phyloP scores from a whole-genome alignment of 2,888 invertebrate genomes.

The Agelastica alni region DNA sequence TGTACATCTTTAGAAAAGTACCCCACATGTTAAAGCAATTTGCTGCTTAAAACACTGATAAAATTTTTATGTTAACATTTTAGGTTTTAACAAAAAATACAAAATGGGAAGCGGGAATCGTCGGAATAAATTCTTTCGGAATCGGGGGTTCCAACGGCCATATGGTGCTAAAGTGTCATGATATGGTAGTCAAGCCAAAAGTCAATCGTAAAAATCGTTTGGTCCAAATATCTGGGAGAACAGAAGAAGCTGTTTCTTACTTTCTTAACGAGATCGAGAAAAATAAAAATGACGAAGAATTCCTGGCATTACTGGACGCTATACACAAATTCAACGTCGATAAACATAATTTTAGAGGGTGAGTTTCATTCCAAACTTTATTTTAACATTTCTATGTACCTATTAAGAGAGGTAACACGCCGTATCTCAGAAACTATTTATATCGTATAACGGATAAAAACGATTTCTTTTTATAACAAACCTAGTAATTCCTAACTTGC shows the following conservation, averaged over 20 bases:
- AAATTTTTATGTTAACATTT: too few relatives aligned
- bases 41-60: too few relatives aligned
- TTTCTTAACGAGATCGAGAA: constrained; percentile 65
- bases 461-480: too few relatives aligned
- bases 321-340: constrained; percentile 68
- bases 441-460: too few relatives aligned
- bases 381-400: too few relatives aligned
- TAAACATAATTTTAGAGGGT: constrained; percentile 80
- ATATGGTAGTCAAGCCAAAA: constrained; percentile 15
- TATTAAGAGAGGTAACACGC: too few relatives aligned
- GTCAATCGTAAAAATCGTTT: constrained; percentile 49
- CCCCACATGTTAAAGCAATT: too few relatives aligned
- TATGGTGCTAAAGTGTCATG: constrained; percentile 54
- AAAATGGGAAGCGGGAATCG: constrained; percentile 60
- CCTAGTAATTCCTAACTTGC: background rate
- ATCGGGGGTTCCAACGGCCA: constrained; percentile 66
- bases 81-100: constrained; percentile 59
- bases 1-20: too few relatives aligned
- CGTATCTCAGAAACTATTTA: too few relatives aligned
- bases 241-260: constrained; percentile 69
- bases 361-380: constrained; percentile 39
- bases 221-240: constrained; percentile 65
- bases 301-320: constrained; percentile 72
- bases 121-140: constrained; percentile 67
- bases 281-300: constrained; percentile 66